Evolutionary conservation across 2,797 vertebrate species (phyloP).

Genomic region (Phylloscopus collybita): DNA sequence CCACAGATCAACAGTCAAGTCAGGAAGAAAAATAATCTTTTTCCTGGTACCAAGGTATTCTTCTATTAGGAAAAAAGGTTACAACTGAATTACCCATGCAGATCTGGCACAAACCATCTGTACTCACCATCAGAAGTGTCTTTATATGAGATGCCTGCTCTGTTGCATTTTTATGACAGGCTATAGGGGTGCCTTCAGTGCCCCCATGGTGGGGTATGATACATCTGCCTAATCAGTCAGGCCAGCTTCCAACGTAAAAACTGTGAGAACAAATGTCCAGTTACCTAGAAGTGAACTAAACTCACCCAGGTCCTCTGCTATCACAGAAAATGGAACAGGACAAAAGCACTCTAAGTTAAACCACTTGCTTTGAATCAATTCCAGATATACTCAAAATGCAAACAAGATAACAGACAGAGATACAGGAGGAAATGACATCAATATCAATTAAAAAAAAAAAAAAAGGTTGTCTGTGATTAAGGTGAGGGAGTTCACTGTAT

Average conservation of each 20-base stretch:
- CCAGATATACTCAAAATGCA: not conserved
- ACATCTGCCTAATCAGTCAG: not conserved
- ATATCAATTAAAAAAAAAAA: not conserved
- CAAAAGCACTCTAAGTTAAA: not conserved
- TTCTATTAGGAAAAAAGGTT: not conserved
- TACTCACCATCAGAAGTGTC: not conserved
- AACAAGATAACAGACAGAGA: not conserved
- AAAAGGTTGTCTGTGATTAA: not conserved
- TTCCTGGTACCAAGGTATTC: not conserved
- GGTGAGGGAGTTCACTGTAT: not conserved
- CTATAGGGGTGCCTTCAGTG: not conserved
- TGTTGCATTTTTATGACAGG: not conserved
- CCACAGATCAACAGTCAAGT: not conserved
- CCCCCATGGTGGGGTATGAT: not conserved
- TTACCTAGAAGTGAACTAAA: not conserved
- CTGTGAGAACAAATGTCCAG: not conserved
- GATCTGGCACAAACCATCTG: not conserved
- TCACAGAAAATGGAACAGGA: not conserved
- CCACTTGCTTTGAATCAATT: not conserved
- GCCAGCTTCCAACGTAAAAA: not conserved
- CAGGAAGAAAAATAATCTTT: not conserved
- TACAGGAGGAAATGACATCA: not conserved
- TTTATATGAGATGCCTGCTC: not conserved
- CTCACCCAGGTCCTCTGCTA: not conserved
- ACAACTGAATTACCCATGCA: not conserved